Conservation (phyloP, 2,888 invertebrate species). For the Deroplatys truncata region DNA sequence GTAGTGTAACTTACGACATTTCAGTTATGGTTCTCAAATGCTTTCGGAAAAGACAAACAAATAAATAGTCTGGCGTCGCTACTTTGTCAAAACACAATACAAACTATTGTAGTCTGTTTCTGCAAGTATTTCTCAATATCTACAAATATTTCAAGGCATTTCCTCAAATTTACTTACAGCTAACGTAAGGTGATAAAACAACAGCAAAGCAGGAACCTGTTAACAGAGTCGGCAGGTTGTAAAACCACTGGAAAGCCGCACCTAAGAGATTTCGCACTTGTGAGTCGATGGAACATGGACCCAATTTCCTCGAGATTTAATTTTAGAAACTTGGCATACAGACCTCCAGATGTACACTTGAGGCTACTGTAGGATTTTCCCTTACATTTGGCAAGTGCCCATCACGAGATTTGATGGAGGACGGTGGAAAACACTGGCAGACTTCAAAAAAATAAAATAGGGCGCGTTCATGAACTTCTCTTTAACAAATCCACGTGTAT, state of each 20-base stretch:
- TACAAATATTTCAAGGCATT: too few relatives aligned
- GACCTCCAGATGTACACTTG: neutral
- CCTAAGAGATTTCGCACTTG: neutral
- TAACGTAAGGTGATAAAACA: neutral
- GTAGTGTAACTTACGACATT: too few relatives aligned
- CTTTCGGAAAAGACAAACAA: too few relatives aligned
- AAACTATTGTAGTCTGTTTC: too few relatives aligned
- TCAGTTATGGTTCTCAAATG: too few relatives aligned
- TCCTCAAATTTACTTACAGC: neutral
- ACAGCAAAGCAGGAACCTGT: neutral
- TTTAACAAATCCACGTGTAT: neutral
- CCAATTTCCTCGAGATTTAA: neutral
- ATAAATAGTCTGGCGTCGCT: too few relatives aligned
- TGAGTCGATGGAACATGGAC: constrained; percentile 1
- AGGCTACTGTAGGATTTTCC: constrained; percentile 8
- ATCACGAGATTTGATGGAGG: neutral
- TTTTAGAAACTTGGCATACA: constrained; percentile 12
- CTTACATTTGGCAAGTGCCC: neutral
- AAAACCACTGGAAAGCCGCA: neutral
- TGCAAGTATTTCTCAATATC: too few relatives aligned
- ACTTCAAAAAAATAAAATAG: neutral
- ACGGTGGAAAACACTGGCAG: neutral
- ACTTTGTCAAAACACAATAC: too few relatives aligned
- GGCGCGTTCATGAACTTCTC: neutral
- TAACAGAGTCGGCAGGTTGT: neutral